Evolutionary conservation across 1,140 invertebrate species (phyloP).

Genomic region (Asobara japonica): DNA sequence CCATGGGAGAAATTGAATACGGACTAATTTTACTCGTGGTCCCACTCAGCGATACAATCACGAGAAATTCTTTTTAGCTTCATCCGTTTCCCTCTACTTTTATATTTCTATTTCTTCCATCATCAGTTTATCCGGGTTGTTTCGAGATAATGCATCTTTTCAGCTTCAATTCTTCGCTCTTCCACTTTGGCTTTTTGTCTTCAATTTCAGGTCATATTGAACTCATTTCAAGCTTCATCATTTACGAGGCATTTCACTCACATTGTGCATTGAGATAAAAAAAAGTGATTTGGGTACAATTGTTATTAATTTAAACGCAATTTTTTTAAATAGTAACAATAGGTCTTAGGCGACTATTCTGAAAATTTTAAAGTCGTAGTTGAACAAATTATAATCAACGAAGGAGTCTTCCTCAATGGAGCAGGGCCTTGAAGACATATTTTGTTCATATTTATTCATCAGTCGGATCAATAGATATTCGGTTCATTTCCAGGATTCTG

Average conservation of each 20-base stretch:
- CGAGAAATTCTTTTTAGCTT: slow-evolving; percentile 30
- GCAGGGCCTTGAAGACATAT: too few species aligned
- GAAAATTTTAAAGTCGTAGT: too few species aligned
- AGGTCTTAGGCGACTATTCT: too few species aligned
- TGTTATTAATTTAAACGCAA: too few species aligned
- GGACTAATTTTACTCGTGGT: slow-evolving; percentile 63
- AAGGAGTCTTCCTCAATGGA: too few species aligned
- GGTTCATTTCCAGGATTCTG: too few species aligned
- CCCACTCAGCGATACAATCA: slow-evolving; percentile 46
- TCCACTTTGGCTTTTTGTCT: slow-evolving; percentile 16
- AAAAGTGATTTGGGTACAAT: too few species aligned
- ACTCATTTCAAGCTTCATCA: slow-evolving; percentile 11
- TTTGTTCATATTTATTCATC: too few species aligned
- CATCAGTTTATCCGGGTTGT: background rate
- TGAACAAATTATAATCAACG: too few species aligned
- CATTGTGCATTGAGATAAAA: background rate
- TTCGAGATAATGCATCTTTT: slow-evolving; percentile 6
- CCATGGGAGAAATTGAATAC: slow-evolving; percentile 62
- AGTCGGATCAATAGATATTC: too few species aligned
- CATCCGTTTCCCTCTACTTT: slow-evolving; percentile 38
- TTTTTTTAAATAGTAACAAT: too few species aligned
- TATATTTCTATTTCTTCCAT: slow-evolving; percentile 28
- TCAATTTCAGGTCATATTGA: slow-evolving; percentile 40
- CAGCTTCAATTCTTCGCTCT: background rate
- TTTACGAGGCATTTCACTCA: background rate